These are phyloP conservation scores for Anoura caudifer DNA, from an alignment of 2,113 vertebrate genomes.

Conservation along the genomic window DNA sequence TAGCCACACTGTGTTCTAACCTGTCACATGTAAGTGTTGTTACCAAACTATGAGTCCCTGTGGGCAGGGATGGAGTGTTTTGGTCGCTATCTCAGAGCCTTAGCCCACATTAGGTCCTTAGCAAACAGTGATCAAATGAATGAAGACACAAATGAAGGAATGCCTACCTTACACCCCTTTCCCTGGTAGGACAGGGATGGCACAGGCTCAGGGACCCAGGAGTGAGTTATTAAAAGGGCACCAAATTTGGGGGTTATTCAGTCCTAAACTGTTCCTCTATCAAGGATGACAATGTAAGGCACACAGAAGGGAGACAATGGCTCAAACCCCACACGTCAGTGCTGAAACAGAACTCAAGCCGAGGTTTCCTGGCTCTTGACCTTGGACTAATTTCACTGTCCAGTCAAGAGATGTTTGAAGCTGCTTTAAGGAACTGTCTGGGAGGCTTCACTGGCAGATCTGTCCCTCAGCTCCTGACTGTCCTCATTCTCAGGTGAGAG, in stretches of 20 bases:
- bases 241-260: not conserved
- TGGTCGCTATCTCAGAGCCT: not conserved
- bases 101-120: not conserved
- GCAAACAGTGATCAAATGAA: not conserved
- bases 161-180: not conserved
- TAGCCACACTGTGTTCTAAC: not conserved
- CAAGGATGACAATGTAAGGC: not conserved
- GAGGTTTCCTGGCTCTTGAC: not conserved
- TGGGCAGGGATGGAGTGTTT: not conserved
- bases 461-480: not conserved
- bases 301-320: not conserved
- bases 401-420: not conserved
- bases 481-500: not conserved
- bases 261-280: not conserved
- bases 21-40: not conserved
- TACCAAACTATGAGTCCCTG: not conserved
- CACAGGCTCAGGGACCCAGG: not conserved
- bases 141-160: not conserved
- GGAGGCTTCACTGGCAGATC: not conserved
- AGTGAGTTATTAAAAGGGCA: not conserved
- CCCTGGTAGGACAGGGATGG: not conserved
- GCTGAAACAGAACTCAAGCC: not conserved
- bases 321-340: not conserved
- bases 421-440: not conserved
- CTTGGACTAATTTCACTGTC: not conserved